These are phyloP conservation scores for Junonia oenone DNA, from an alignment of 2,888 invertebrate species.

Conservation along the genomic window DNA sequence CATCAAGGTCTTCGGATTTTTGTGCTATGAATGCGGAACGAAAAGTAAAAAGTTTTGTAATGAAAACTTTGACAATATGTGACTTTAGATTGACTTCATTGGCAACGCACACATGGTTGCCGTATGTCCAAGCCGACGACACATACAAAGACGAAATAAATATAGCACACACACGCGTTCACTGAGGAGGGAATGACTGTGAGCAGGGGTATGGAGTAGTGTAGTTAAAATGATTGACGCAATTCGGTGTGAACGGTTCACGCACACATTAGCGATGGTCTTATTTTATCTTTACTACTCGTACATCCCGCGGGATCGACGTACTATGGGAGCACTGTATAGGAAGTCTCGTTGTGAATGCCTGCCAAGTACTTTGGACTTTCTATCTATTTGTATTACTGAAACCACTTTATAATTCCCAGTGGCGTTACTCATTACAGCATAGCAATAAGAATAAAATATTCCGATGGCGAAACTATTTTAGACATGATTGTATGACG, in stretches of 20 bases:
- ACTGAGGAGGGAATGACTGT: constrained; percentile 52
- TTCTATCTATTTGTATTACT: constrained; percentile 42
- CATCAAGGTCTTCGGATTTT: constrained; percentile 4
- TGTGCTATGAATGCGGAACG: not conserved
- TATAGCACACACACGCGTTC: constrained; percentile 66
- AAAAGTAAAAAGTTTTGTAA: not conserved
- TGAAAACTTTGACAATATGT: constrained; percentile 56
- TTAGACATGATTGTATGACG: too few species aligned
- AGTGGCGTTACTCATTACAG: constrained; percentile 31
- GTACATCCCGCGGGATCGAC: constrained; percentile 71
- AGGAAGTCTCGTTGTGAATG: constrained; percentile 64
- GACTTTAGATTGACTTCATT: constrained; percentile 67
- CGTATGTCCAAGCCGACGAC: constrained; percentile 52
- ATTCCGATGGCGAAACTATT: too few species aligned
- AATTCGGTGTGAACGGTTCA: constrained; percentile 53
- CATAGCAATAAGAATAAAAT: not conserved
- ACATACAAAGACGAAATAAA: constrained; percentile 61
- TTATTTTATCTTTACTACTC: constrained; percentile 69
- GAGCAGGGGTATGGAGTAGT: constrained; percentile 53
- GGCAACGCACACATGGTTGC: constrained; percentile 70
- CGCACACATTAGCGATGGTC: constrained; percentile 57
- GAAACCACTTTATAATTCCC: constrained; percentile 33
- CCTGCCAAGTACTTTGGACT: constrained; percentile 51
- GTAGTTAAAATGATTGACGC: constrained; percentile 67
- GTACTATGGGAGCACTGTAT: constrained; percentile 53